Evolutionary conservation across 2,888 invertebrate species (phyloP).

Genomic region (Griposia aprilina): DNA sequence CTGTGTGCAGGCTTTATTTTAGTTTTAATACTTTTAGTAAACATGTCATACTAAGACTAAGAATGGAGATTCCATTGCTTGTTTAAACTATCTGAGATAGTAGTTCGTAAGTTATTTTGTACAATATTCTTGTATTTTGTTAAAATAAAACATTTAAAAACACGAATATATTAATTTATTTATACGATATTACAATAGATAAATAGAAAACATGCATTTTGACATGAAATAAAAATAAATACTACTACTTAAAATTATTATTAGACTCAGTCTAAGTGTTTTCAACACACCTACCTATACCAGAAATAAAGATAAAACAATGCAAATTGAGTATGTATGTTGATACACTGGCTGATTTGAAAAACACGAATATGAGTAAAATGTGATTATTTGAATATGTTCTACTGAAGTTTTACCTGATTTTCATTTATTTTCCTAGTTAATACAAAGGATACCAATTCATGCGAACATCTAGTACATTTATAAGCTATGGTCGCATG

Average conservation of each 20-base stretch:
- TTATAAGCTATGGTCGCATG: background rate
- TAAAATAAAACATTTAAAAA: slow-evolving; percentile 68
- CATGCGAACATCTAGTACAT: background rate
- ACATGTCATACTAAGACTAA: slow-evolving; percentile 47
- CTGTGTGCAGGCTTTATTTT: slow-evolving; percentile 69
- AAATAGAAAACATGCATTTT: slow-evolving; percentile 20
- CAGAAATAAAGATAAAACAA: slow-evolving; percentile 49
- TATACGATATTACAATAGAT: slow-evolving; percentile 31
- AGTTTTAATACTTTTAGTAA: slow-evolving; percentile 45
- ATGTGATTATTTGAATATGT: slow-evolving; percentile 2
- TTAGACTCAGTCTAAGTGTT: slow-evolving; percentile 57
- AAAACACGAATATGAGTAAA: slow-evolving; percentile 11
- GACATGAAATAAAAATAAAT: slow-evolving; percentile 17
- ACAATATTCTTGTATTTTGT: slow-evolving; percentile 74
- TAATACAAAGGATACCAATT: background rate
- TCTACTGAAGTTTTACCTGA: background rate
- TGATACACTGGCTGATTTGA: slow-evolving; percentile 28
- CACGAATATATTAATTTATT: slow-evolving; percentile 65
- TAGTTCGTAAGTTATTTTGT: slow-evolving; percentile 74
- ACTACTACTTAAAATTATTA: slow-evolving; percentile 23
- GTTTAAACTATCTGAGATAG: slow-evolving; percentile 74
- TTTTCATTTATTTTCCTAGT: background rate
- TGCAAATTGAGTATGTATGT: slow-evolving; percentile 16
- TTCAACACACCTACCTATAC: slow-evolving; percentile 36
- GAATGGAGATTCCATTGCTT: slow-evolving; percentile 50